phyloP scores from a whole-genome alignment of 2,888 invertebrate genomes.

The Drosophila subquinaria region DNA sequence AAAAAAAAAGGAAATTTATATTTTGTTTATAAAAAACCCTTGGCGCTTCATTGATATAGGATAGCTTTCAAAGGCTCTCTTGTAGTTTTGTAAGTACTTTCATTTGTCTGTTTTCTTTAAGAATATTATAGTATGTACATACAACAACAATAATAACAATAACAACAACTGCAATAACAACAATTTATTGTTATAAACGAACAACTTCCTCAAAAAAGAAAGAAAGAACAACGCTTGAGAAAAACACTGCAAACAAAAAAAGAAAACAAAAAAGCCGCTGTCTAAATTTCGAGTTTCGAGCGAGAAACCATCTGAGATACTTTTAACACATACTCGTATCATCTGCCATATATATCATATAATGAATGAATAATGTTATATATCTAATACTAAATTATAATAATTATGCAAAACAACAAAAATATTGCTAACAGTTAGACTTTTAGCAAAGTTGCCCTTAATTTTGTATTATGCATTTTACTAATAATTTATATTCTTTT shows the following conservation, averaged over 20 bases:
- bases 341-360: constrained; percentile 42
- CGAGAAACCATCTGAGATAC: constrained; percentile 26
- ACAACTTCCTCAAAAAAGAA: constrained; percentile 4
- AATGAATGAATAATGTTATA: constrained; percentile 53
- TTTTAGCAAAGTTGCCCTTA: constrained; percentile 51
- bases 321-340: constrained; percentile 32
- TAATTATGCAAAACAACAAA: constrained; percentile 8
- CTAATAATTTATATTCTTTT: constrained; percentile 50
- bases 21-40: constrained; percentile 88
- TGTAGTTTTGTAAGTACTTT: constrained; percentile 86
- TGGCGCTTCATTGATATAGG: constrained; percentile 86
- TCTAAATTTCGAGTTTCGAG: constrained; percentile 6
- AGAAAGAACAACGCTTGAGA: constrained; percentile 25
- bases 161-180: constrained; percentile 4
- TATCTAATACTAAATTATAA: constrained; percentile 21
- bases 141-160: constrained; percentile 7
- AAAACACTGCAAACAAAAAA: constrained; percentile 5
- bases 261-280: constrained; percentile 30
- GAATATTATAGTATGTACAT: constrained; percentile 51
- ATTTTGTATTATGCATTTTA: background rate
- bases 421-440: constrained; percentile 65
- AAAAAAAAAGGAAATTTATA: constrained; percentile 89
- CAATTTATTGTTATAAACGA: constrained; percentile 4
- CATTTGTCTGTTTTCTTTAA: constrained; percentile 83
- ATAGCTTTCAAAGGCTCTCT: constrained; percentile 86